These are phyloP conservation scores for Psilanteris sp. DNA, from an alignment of 1,140 invertebrate species.

Conservation along the genomic window DNA sequence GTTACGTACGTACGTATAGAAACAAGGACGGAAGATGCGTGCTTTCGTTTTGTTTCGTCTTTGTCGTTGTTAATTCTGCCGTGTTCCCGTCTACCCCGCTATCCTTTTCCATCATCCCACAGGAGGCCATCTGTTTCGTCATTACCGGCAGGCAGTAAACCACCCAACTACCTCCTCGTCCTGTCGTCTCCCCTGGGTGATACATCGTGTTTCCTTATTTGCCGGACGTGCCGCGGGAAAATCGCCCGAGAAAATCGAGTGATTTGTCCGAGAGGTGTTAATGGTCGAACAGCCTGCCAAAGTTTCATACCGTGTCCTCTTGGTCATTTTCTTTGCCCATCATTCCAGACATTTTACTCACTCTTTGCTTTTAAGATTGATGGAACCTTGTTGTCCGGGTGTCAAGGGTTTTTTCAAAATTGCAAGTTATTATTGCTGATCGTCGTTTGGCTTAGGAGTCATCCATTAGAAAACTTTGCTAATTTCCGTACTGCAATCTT, in stretches of 20 bases:
- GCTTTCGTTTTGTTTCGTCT: slow-evolving; percentile 31
- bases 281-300: slow-evolving; percentile 65
- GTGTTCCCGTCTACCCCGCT: slow-evolving; percentile 4
- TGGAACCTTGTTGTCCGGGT: slow-evolving; percentile 18
- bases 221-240: slow-evolving; percentile 78
- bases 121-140: slow-evolving; percentile 80
- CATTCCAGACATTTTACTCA: slow-evolving; percentile 34
- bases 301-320: slow-evolving; percentile 13
- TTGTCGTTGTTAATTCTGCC: no score
- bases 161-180: slow-evolving; percentile 63
- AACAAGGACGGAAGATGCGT: slow-evolving; percentile 17
- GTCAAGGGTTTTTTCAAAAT: slow-evolving; percentile 25
- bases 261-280: slow-evolving; percentile 80
- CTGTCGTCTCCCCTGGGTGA: slow-evolving; percentile 78
- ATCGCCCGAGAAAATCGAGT: slow-evolving; percentile 80
- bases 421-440: slow-evolving; percentile 7
- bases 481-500: no score
- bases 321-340: slow-evolving; percentile 35
- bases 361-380: slow-evolving; percentile 16
- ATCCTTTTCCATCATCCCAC: slow-evolving; percentile 61
- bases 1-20: slow-evolving; percentile 25
- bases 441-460: no score
- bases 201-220: slow-evolving; percentile 80
- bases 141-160: slow-evolving; percentile 79
- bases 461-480: no score